These are phyloP conservation scores for Notamacropus eugenii DNA, from an alignment of 2,797 vertebrate genomes.

Conservation along the genomic window DNA sequence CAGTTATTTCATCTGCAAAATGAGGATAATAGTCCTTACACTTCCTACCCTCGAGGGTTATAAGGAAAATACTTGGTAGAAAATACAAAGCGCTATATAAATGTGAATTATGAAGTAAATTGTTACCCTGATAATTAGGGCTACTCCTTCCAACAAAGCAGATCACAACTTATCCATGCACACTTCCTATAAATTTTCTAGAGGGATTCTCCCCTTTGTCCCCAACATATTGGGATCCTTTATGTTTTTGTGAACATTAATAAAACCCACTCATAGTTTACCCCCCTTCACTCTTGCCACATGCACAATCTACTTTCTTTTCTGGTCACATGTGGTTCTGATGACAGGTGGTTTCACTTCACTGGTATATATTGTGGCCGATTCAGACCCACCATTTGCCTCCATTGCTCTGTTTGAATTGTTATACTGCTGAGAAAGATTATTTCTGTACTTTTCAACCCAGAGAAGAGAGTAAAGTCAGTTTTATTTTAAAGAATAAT, in stretches of 20 bases:
- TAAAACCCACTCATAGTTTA: neutral
- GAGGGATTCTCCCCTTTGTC: neutral
- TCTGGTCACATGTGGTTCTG: neutral
- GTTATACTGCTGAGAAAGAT: neutral
- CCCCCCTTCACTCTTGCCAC: neutral
- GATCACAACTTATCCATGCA: neutral
- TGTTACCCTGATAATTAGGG: neutral
- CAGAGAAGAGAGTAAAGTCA: neutral
- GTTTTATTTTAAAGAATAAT: neutral
- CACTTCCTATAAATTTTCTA: neutral
- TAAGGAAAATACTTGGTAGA: conserved; percentile 22
- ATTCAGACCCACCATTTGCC: neutral
- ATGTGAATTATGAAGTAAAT: neutral
- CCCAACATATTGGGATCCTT: neutral
- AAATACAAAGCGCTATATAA: neutral
- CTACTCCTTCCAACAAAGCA: neutral
- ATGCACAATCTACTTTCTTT: neutral
- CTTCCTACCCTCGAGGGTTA: neutral
- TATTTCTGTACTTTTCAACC: neutral
- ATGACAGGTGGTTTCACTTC: neutral
- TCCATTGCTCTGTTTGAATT: neutral
- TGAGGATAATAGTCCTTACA: neutral
- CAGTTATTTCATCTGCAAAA: neutral
- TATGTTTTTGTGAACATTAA: neutral
- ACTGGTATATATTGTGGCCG: neutral